phyloP scores from a whole-genome alignment of 1,140 invertebrate species.

The Bombus pascuorum region DNA sequence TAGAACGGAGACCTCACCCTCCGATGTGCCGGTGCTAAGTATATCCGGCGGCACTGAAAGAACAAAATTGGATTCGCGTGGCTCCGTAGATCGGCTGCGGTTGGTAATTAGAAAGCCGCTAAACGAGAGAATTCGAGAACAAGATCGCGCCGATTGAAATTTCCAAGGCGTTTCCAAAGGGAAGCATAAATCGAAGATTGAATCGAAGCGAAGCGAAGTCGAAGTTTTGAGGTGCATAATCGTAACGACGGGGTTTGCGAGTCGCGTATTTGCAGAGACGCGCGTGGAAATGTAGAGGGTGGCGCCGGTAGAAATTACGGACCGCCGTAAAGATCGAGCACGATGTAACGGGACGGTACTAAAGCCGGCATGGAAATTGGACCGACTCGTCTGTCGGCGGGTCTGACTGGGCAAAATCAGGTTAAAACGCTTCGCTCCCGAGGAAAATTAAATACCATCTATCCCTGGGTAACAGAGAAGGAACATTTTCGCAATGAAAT shows the following conservation, averaged over 20 bases:
- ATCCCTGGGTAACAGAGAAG: background rate
- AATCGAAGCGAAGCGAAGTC: no score
- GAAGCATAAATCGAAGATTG: no score
- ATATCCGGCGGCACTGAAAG: conserved; percentile 86
- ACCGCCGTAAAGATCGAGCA: conserved; percentile 36
- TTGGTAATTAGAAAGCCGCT: background rate
- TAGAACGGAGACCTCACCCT: conserved; percentile 84
- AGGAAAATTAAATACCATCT: conserved; percentile 57
- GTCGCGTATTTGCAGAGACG: no score
- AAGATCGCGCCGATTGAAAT: background rate
- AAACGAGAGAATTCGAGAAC: background rate
- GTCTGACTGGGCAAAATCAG: conserved; percentile 51
- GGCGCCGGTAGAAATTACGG: background rate
- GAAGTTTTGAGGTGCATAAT: no score
- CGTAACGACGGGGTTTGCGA: no score
- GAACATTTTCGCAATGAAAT: conserved; percentile 51
- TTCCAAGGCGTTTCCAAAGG: background rate
- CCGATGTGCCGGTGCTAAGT: conserved; percentile 84
- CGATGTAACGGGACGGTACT: conserved; percentile 31
- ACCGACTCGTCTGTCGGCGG: conserved; percentile 1
- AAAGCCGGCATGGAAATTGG: conserved; percentile 16
- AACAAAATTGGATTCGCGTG: conserved; percentile 55
- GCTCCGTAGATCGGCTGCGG: background rate
- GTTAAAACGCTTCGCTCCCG: conserved; percentile 35
- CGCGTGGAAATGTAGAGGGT: background rate